Evolutionary conservation across 2,113 vertebrate genomes (phyloP).

Genomic region (Excalfactoria chinensis): DNA sequence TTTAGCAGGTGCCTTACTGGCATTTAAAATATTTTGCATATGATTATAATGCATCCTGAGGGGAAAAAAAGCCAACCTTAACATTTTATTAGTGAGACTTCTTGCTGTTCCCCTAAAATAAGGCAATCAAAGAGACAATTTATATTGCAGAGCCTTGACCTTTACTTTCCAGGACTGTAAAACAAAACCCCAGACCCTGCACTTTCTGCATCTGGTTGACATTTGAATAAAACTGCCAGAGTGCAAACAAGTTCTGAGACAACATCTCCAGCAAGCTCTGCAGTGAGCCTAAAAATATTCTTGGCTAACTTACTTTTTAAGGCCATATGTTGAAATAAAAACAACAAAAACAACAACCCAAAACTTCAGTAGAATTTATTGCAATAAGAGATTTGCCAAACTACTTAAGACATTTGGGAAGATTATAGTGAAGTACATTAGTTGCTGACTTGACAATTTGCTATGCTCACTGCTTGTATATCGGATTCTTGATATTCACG

Average conservation of each 20-base stretch:
- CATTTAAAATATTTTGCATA: constrained; percentile 25
- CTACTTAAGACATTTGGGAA: constrained; percentile 68
- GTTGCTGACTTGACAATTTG: constrained; percentile 70
- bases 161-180: constrained; percentile 38
- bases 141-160: background rate
- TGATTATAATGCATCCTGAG: background rate
- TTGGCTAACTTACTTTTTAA: constrained; percentile 62
- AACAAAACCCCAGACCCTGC: constrained; percentile 17
- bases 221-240: constrained; percentile 75
- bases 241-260: constrained; percentile 71
- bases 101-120: background rate
- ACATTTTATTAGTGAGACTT: background rate
- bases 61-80: background rate
- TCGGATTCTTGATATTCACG: constrained; percentile 53
- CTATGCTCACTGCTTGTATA: constrained; percentile 41
- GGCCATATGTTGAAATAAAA: constrained; percentile 57
- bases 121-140: background rate
- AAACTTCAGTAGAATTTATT: constrained; percentile 75
- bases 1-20: constrained; percentile 11
- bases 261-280: constrained; percentile 64
- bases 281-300: constrained; percentile 36
- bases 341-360: background rate
- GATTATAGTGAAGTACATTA: constrained; percentile 51
- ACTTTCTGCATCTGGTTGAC: constrained; percentile 76
- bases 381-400: constrained; percentile 72